Evolutionary conservation across 2,113 vertebrate genomes (phyloP), one percentile per base, ranked within the genome.

Genomic region (Ceyx melanurus): DNA sequence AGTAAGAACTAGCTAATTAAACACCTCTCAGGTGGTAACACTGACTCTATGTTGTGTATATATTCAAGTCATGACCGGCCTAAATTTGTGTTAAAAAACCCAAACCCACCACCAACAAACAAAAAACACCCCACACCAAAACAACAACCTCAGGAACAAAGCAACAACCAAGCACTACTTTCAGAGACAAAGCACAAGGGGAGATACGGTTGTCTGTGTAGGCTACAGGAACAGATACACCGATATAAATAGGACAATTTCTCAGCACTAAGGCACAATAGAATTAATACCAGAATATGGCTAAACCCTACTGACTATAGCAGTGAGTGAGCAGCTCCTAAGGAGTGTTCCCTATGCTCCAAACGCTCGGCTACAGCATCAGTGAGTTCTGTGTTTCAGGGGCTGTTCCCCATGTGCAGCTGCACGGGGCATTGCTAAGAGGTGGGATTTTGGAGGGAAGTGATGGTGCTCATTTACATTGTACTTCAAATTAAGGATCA

Each of bases 181-280:
- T 33, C 57, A 80, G 60, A 86, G 88, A 94, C 90, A 35, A 75
- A 86, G 28, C 91, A 45, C 51, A 0, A 10, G 22, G 28, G 58
- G 43, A 62, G 88, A 25, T 23, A 50, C 37, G 10, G 16, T 10
- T 11, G 48, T 22, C 82, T 71, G 8, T 7, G 28, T 81, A 57
- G 81, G 77, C 91, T 87, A 89, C 64, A 37, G 16, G 90, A 73
- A 89, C 45, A 61, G 56, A 26, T 23, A 43, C 10, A 79, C 53
- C 31, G 1, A 57, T 6, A 86, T 7, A 51, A 87, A 56, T 5
- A 68, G 86, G 94, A 84, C 65, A 53, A 86, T 68, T 57, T 77
- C 88, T 95, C 84, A 93, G 87, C 93, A 93, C 94, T 96, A 97
- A 97, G 97, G 96, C 96, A 97, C 96, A 3, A 94, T 68, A 93